phyloP scores from a whole-genome alignment of 2,797 vertebrate species.

The Amphiprion clarkii region DNA sequence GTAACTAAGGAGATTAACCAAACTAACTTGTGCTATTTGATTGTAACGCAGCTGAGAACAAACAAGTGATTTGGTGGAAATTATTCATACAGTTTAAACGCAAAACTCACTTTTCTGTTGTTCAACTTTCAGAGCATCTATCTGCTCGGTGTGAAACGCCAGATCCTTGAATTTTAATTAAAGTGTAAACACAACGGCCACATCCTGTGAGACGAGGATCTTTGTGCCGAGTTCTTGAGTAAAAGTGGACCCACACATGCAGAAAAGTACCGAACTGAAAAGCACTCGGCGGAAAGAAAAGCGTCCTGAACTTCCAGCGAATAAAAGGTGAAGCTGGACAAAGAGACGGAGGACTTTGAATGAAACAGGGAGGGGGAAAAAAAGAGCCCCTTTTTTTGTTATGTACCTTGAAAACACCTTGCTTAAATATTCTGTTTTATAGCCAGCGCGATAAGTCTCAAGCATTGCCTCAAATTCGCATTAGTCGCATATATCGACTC shows the following conservation, averaged over 20 bases:
- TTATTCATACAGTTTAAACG: too few species aligned
- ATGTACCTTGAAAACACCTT: conserved; percentile 79
- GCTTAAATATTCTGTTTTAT: conserved; percentile 60
- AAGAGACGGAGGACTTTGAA: conserved; percentile 35
- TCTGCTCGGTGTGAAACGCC: conserved; percentile 19
- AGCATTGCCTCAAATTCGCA: conserved; percentile 59
- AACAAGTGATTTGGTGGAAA: too few species aligned
- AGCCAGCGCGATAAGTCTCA: conserved; percentile 59
- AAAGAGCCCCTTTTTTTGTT: conserved; percentile 27
- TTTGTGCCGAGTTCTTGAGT: conserved; percentile 43
- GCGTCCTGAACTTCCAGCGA: conserved; percentile 36
- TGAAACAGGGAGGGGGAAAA: conserved; percentile 33
- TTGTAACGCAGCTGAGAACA: too few species aligned
- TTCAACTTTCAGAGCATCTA: too few species aligned
- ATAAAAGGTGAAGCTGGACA: conserved; percentile 34
- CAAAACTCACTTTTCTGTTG: too few species aligned
- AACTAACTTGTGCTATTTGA: too few species aligned
- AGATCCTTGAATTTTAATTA: conserved; percentile 73
- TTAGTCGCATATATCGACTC: conserved; percentile 58
- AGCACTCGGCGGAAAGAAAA: conserved; percentile 37
- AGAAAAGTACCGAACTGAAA: conserved; percentile 48
- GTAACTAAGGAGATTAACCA: too few species aligned
- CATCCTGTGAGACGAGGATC: conserved; percentile 31
- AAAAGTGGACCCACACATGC: conserved; percentile 22
- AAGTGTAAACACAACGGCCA: conserved; percentile 52